phyloP scores from a whole-genome alignment of 2,888 invertebrate species.

The Celastrina argiolus region DNA sequence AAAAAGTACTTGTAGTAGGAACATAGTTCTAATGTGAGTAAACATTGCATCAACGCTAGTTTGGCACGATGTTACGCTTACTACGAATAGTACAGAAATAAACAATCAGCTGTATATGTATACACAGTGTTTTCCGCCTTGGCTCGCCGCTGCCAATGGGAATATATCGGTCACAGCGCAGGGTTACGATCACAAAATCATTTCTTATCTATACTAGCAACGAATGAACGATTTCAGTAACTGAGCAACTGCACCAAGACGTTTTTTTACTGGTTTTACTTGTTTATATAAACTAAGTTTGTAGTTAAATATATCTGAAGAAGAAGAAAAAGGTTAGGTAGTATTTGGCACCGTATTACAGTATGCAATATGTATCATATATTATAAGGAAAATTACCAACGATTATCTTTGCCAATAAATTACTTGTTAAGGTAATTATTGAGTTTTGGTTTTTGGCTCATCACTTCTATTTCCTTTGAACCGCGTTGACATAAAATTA shows the following conservation, averaged over 20 bases:
- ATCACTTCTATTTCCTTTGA: neutral
- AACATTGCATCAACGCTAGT: slow-evolving; percentile 7
- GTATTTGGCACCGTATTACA: too few relatives aligned
- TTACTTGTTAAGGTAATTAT: neutral
- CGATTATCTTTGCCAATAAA: neutral
- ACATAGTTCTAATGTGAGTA: neutral
- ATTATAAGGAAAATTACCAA: neutral
- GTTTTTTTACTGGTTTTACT: too few relatives aligned
- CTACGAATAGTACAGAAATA: slow-evolving; percentile 16
- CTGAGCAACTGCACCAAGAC: too few relatives aligned
- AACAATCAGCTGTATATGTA: neutral
- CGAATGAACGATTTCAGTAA: too few relatives aligned
- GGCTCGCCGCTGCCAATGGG: slow-evolving; percentile 3
- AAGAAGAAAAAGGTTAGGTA: too few relatives aligned
- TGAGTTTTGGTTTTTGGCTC: neutral
- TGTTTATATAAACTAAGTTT: too few relatives aligned
- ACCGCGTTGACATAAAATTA: neutral
- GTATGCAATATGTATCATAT: neutral
- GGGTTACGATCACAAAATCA: neutral
- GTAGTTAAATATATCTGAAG: too few relatives aligned
- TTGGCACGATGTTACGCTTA: slow-evolving; percentile 11
- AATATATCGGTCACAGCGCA: slow-evolving; percentile 20
- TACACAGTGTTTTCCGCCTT: slow-evolving; percentile 12
- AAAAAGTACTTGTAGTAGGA: neutral
- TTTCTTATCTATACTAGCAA: neutral